phyloP scores from a whole-genome alignment of 1,140 invertebrate species.

The Aradophagus sp. region DNA sequence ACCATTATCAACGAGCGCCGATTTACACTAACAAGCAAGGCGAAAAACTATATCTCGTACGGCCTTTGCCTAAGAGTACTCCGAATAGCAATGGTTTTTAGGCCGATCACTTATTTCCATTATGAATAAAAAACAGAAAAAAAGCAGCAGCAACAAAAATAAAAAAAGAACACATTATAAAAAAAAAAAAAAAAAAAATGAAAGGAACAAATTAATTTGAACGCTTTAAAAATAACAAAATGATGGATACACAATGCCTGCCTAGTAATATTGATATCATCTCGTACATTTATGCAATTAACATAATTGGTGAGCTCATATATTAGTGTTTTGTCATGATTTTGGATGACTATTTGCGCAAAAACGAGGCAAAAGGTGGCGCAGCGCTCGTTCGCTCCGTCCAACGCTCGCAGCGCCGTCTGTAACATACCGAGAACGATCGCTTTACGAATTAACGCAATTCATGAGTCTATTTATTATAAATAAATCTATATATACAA shows the following conservation, averaged over 20 bases:
- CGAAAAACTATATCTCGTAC: constrained; percentile 93
- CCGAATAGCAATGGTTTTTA: constrained; percentile 74
- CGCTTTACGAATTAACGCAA: constrained; percentile 48
- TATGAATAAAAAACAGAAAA: constrained; percentile 32
- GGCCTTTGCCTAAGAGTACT: constrained; percentile 85
- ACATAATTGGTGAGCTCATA: constrained; percentile 70
- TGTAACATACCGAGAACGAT: constrained; percentile 46
- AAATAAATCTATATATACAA: constrained; percentile 44
- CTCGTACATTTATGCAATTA: constrained; percentile 73
- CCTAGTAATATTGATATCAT: constrained; percentile 70
- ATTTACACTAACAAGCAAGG: constrained; percentile 98
- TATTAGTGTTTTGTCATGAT: constrained; percentile 71
- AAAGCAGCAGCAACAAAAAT: no score
- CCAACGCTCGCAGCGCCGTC: constrained; percentile 41
- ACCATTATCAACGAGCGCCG: constrained; percentile 98
- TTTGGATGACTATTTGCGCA: constrained; percentile 55
- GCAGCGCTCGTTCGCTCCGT: constrained; percentile 32
- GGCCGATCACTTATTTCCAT: constrained; percentile 57
- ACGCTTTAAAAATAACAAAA: constrained; percentile 60
- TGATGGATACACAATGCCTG: constrained; percentile 65
- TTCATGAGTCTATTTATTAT: constrained; percentile 52
- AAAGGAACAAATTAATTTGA: constrained; percentile 45
- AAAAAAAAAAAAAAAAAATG: constrained; percentile 18
- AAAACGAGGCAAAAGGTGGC: constrained; percentile 34
- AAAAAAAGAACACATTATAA: constrained; percentile 9